Conservation (phyloP, 2,113 vertebrate genomes). For the Crotalus helleri region DNA sequence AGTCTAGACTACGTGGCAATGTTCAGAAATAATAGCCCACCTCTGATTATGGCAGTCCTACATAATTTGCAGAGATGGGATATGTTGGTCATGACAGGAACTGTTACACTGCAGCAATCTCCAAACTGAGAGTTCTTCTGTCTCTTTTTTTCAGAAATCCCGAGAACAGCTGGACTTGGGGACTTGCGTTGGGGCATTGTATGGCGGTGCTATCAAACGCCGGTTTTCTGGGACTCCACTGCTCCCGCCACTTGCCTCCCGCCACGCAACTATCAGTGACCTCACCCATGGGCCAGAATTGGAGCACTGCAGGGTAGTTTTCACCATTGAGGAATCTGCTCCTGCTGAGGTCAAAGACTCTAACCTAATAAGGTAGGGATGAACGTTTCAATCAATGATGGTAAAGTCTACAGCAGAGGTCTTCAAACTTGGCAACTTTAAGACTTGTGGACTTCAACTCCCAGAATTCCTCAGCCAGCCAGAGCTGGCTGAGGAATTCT, state of each 20-base stretch:
- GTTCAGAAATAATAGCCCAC: background rate
- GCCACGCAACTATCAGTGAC: conserved; percentile 66
- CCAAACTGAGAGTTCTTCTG: background rate
- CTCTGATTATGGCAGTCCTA: background rate
- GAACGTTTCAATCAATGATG: background rate
- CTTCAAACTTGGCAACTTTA: too few species aligned
- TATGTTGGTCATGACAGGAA: background rate
- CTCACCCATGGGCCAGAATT: conserved; percentile 59
- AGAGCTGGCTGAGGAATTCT: too few species aligned
- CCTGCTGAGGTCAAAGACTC: conserved; percentile 42
- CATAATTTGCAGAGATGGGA: background rate
- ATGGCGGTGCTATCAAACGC: conserved; percentile 64
- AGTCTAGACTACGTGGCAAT: background rate
- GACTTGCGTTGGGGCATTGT: background rate
- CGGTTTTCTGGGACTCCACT: conserved; percentile 77
- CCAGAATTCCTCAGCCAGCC: too few species aligned
- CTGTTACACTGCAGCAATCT: accelerated
- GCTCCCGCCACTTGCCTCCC: conserved; percentile 71
- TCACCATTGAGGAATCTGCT: conserved; percentile 69
- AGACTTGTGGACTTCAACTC: too few species aligned
- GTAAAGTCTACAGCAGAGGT: background rate
- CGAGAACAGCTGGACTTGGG: conserved; percentile 39
- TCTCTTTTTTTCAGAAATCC: conserved; percentile 36
- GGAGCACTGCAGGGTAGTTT: conserved; percentile 64
- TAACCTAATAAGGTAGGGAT: conserved; percentile 28